Base-by-base conservation (phyloP, 1,140 invertebrate species). In the Temnothorax nylanderi region DNA sequence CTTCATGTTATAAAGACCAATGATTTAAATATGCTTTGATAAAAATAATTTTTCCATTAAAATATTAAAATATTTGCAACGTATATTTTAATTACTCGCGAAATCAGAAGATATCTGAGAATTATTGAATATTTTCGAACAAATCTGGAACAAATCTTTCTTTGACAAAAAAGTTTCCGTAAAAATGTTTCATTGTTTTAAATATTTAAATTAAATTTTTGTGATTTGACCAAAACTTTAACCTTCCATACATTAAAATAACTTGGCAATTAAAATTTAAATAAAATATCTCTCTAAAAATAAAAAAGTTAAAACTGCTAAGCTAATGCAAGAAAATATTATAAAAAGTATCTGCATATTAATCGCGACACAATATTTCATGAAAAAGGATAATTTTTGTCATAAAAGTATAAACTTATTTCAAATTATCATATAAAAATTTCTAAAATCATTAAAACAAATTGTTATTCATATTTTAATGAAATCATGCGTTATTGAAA, bases 231-330 rank as follows among this genome's bases (percentile, higher is more conserved):
- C 21, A 10, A 51, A 74, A 32, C 49, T 74, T 34, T 54, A 18
- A 47, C 5, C 2, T 13, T 71, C 16, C 16, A 6, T 11, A n/a
- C 8, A 74, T 54, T 56, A 47, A 74, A 54, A 49, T 11, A 54
- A 54, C 32, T 13, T 49, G 18, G 10, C 10, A 74, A 54, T 74
- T 54, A 37, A 37, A 56, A 49, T 54, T 74, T 56, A 74, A 74
- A 51, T 71, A 37, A 74, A 74, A 74, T 54, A 74, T 54, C 3
- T 54, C 16, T 54, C 5, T 37, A 0, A 74, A 74, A 51, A 72
- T 51, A 37, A 72, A 34, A 10, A 54, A 26, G 26, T 26, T 37
- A n/a, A 51, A 51, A 72, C 51, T 34, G 7, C 6, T 56, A 34
- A 51, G 5, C 10, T 26, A 5, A 60, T 26, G 18, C 1, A 41